Base-by-base conservation (phyloP, 2,113 vertebrate species). In the Paralichthys olivaceus region DNA sequence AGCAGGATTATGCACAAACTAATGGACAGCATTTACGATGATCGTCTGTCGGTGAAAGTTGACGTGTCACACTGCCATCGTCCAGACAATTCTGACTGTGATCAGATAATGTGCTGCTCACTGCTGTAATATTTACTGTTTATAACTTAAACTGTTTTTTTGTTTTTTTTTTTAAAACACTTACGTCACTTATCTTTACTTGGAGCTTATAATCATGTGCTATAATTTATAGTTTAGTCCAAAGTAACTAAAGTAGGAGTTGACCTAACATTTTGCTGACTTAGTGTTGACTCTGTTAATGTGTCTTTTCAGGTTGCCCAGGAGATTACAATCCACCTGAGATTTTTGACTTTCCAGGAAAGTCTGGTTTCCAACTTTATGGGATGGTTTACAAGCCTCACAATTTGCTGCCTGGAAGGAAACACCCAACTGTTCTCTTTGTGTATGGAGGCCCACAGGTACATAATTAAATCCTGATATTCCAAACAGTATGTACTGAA, bases 341-440 rank as follows among this genome's bases (percentile, higher is more conserved):
- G 90, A 97, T 99, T 82, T 99, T 99, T 75, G 95, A 96, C 81
- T 99, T 99, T 92, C 95, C 71, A 14, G 96, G 96, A 0, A 96
- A 95, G 72, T 95, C 96, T 0, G 96, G 96, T 0, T 96, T 97
- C 40, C 95, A 94, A 78, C 95, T 99, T 20, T 99, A 98, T 0
- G 97, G 98, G 54, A 99, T 99, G 97, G 92, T 99, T 51, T 98
- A 98, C 93, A 98, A 98, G 82, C 97, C 98, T 3, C 97, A 98
- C 34, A 93, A 95, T 25, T 87, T 98, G 68, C 95, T 95, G 77
- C 95, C 96, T 0, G 96, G 96, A 66, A 96, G 94, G 93, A 99
- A 98, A 69, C 97, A 98, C 86, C 98, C 97, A 20, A 98, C 97
- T 0, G 96, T 99, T 62, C 96, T 99, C 45, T 99, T 99, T 4